A percentile compares a stretch with the other conserved stretches of the same genome.
Evolutionary conservation across 1,140 invertebrate species (phyloP).

Genomic region (Gryon sp.): DNA sequence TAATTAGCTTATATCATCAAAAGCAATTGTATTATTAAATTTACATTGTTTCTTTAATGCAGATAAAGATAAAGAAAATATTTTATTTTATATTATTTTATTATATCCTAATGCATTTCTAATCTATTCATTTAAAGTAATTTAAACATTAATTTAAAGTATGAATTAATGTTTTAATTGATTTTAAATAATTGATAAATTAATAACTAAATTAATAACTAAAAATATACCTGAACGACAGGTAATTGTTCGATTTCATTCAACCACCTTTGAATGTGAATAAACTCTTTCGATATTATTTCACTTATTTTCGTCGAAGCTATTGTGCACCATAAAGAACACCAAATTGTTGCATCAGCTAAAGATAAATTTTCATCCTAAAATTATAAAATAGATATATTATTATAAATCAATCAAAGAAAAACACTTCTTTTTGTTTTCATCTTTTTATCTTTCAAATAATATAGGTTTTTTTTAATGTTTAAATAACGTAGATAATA

Average conservation of each 20-base stretch:
- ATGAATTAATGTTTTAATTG: not conserved
- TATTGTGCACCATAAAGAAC: slow-evolving; percentile 82
- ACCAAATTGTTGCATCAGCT: slow-evolving; percentile 84
- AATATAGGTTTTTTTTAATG: not conserved
- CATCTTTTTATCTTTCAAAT: not conserved
- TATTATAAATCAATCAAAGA: no score
- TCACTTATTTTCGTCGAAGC: slow-evolving; percentile 74
- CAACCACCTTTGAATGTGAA: slow-evolving; percentile 79
- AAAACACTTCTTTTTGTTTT: no score
- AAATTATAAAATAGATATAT: slow-evolving; percentile 43
- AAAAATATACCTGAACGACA: slow-evolving; percentile 79
- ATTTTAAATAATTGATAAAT: slow-evolving; percentile 21
- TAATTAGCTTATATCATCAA: not conserved
- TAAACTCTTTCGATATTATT: slow-evolving; percentile 75
- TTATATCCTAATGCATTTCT: no score
- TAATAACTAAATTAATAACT: slow-evolving; percentile 6
- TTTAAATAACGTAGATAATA: slow-evolving; percentile 24
- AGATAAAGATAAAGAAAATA: no score
- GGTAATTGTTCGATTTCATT: slow-evolving; percentile 77
- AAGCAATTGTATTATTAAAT: not conserved
- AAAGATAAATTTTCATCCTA: slow-evolving; percentile 77
- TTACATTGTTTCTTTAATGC: no score
- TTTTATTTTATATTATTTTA: no score
- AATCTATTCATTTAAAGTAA: slow-evolving; percentile 6
- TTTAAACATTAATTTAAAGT: slow-evolving; percentile 26